These are phyloP conservation scores for Halesus radiatus DNA, from an alignment of 1,140 invertebrate species.

Conservation along the genomic window DNA sequence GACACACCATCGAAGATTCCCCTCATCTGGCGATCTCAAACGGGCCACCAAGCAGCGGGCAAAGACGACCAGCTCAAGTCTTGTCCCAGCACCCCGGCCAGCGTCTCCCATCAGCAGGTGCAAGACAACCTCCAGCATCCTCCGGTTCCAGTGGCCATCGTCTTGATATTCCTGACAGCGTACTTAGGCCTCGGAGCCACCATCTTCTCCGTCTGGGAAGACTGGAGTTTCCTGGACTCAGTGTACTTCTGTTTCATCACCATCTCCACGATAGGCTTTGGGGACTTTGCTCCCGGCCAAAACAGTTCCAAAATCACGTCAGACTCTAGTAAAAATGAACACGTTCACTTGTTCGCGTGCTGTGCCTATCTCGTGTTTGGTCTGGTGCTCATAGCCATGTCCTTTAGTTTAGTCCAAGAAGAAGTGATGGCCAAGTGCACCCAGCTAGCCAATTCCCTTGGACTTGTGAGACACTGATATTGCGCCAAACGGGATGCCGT, in stretches of 20 bases:
- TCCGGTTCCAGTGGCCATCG: constrained; percentile 80
- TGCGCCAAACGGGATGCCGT: constrained; percentile 70
- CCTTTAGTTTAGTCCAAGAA: constrained; percentile 92
- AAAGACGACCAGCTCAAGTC: constrained; percentile 63
- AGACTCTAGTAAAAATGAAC: constrained; percentile 74
- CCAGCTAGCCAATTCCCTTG: constrained; percentile 75
- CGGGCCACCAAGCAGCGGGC: constrained; percentile 16
- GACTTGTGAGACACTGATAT: constrained; percentile 69
- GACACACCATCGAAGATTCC: constrained; percentile 81
- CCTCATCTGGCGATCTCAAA: constrained; percentile 71
- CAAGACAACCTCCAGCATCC: constrained; percentile 58
- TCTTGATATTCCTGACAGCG: constrained; percentile 77
- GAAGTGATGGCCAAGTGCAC: constrained; percentile 85
- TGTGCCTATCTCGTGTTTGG: constrained; percentile 90
- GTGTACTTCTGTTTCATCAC: constrained; percentile 92
- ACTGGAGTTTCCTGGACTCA: constrained; percentile 86
- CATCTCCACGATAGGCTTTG: constrained; percentile 88
- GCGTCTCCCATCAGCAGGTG: constrained; percentile 60
- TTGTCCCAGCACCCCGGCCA: constrained; percentile 62
- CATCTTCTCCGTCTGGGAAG: constrained; percentile 80
- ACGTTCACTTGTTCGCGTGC: constrained; percentile 84
- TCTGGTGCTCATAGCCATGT: constrained; percentile 91
- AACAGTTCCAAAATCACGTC: constrained; percentile 68
- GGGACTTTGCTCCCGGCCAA: constrained; percentile 81
- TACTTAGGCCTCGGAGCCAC: constrained; percentile 82